Evolutionary conservation across 2,113 vertebrate genomes (phyloP), one percentile per base, ranked within the genome.

Genomic region (Meles meles): DNA sequence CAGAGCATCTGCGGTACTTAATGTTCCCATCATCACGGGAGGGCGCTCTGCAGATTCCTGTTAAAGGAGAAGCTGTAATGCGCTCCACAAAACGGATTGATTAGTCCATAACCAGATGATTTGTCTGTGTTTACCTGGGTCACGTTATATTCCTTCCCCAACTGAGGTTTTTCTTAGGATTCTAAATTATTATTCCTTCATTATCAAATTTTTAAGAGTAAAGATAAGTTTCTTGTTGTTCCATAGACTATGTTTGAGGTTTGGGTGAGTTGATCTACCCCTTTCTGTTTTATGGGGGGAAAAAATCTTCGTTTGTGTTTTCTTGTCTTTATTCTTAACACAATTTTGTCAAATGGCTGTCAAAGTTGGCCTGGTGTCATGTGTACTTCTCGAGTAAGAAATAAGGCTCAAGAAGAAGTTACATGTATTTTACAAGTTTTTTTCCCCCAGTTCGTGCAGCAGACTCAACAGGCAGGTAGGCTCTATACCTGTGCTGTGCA

Each of bases 91-190:
- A 87, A 81, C 77, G 55, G 20, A 80, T 71, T 61, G 61, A 20
- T 77, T 77, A n/a, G 39, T 94, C 81, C 63, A 83, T 61, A 93
- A 52, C 2, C 59, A 55, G 74, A 86, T 97, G 39, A 95, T 90
- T 61, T 93, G 52, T 79, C 81, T 77, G 8, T 88, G n/a, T 69
- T 94, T 74, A 79, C 55, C 39, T 85, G 44, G 27, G 4, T 37
- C 20, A 23, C 85, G 23, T n/a, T 80, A 44, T 47, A 88, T 34
- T 76, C 57, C 77, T 81, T 85, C 2, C 88, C 49, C 52, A 61
- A 20, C 1, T 63, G 85, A 59, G 74, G 59, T 44, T 90, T 63
- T 42, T 72, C 25, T 85, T 85, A 52, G 34, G 34, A 55, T 34
- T 76, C 59, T 80, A 77, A 77, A 93, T 94, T 90, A 71, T 63